Evolutionary conservation across 37 sponge, comb jelly and placozoan genomes (phyloP), one percentile per base, ranked within the genome.

Genomic region (Hexactinellida sp.): DNA sequence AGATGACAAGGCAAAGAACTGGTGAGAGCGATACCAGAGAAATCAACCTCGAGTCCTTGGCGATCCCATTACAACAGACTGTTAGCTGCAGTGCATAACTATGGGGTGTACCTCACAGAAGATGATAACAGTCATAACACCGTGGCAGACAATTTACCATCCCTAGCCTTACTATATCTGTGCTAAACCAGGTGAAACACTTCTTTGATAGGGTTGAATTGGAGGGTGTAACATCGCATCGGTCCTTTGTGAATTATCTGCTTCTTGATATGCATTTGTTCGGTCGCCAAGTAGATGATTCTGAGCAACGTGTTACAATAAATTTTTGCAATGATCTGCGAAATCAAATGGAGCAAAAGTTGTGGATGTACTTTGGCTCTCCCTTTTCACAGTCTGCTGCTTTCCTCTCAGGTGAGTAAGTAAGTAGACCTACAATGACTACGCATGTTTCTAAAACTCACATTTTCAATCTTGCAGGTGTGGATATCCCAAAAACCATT

Each of bases 301-400:
- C 76, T 63, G 76, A 63, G 76, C 76, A 63, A 63, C 32, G 76
- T 63, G 76, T 63, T 63, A 63, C 76, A 63, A 63, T 7, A 63
- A 23, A 63, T n/a, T 63, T 63, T 21, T 63, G 76, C 76, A 7
- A 63, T 21, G 76, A 63, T 63, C 76, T 63, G 30, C 76, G 76
- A 63, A 23, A 28, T 28, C 32, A 63, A 63, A 63, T 63, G 76
- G 76, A 63, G 30, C 76, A 63, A 28, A 63, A 63, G 13, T 63
- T 63, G 76, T 63, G 76, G 76, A 63, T 28, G 76, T 63, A 63
- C 5, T 63, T 3, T 63, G 76, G 32, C 25, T 63, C 76, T 63
- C 76, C 76, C 76, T 63, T 63, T 63, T 63, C 76, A 63, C 76
- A 63, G 34, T 63, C 76, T 63, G 76, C 32, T 63, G 76, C 76